phyloP scores from a whole-genome alignment of 2,113 vertebrate species.

The Micronycteris hirsuta region DNA sequence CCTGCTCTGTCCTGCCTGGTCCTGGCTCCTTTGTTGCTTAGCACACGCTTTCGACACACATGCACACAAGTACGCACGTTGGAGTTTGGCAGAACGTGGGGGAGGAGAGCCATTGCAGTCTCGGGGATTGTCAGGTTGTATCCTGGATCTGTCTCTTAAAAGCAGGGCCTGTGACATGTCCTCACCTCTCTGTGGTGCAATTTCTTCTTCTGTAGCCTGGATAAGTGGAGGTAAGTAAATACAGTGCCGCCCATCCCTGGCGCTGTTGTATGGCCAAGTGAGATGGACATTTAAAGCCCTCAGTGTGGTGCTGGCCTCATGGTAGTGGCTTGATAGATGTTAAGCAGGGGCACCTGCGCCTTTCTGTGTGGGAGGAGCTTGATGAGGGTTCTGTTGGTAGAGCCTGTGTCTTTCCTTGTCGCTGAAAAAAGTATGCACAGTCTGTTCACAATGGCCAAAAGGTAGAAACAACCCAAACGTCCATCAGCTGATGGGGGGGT shows the following conservation, averaged over 20 bases:
- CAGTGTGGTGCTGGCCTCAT: not conserved
- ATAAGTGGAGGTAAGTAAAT: too few relatives aligned
- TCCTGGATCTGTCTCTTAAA: not conserved
- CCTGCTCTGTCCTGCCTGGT: not conserved
- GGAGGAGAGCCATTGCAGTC: not conserved
- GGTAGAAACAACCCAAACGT: not conserved
- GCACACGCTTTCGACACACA: rapidly evolving
- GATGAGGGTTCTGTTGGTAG: not conserved
- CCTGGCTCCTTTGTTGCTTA: not conserved
- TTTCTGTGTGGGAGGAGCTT: rapidly evolving
- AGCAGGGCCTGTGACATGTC: not conserved
- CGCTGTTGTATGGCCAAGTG: rapidly evolving
- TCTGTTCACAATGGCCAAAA: not conserved
- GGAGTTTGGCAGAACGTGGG: not conserved
- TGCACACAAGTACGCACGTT: rapidly evolving
- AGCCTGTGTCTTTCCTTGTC: not conserved
- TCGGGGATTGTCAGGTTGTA: not conserved
- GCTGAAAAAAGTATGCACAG: not conserved
- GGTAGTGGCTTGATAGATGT: too few relatives aligned
- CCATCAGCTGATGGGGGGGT: not conserved
- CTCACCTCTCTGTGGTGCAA: not conserved
- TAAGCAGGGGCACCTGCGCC: not conserved
- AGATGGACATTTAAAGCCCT: rapidly evolving
- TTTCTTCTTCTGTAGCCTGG: not conserved
- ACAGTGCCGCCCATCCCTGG: not conserved